phyloP scores from a whole-genome alignment of 2,888 invertebrate genomes.

The Catocala sponsa region DNA sequence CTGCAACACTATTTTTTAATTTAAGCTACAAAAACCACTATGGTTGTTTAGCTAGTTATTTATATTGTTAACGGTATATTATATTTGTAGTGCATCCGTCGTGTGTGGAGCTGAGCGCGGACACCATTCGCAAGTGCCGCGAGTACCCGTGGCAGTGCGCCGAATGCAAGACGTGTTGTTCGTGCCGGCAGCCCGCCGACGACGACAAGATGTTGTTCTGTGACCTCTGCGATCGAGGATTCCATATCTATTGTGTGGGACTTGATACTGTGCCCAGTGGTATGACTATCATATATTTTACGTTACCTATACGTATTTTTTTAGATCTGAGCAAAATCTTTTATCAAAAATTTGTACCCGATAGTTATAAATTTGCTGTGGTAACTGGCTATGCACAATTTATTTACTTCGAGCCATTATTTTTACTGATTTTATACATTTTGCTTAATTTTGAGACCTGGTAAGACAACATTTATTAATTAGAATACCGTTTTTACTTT shows the following conservation, averaged over 20 bases:
- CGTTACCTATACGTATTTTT: constrained; percentile 7
- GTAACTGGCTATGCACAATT: too few species aligned
- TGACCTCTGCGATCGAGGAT: constrained; percentile 97
- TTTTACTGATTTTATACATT: too few species aligned
- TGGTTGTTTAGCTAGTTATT: too few species aligned
- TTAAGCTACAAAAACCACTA: too few species aligned
- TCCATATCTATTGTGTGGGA: constrained; percentile 97
- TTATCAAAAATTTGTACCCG: too few species aligned
- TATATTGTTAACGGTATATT: neutral
- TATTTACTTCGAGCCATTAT: too few species aligned
- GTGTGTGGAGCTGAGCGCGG: constrained; percentile 94
- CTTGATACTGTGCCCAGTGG: constrained; percentile 92
- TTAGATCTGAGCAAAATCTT: too few species aligned
- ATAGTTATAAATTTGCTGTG: too few species aligned
- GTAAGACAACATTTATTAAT: too few species aligned
- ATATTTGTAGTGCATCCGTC: constrained; percentile 91
- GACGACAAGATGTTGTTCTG: constrained; percentile 98
- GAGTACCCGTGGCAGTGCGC: constrained; percentile 98
- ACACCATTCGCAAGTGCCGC: constrained; percentile 94
- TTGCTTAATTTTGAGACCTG: too few species aligned
- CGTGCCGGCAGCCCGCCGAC: constrained; percentile 93
- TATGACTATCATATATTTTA: constrained; percentile 45
- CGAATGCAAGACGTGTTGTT: constrained; percentile 96
- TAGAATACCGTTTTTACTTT: too few species aligned
- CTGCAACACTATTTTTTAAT: too few species aligned